These are phyloP conservation scores for Nylanderia fulva DNA, from an alignment of 1,140 invertebrate genomes.

Conservation along the genomic window DNA sequence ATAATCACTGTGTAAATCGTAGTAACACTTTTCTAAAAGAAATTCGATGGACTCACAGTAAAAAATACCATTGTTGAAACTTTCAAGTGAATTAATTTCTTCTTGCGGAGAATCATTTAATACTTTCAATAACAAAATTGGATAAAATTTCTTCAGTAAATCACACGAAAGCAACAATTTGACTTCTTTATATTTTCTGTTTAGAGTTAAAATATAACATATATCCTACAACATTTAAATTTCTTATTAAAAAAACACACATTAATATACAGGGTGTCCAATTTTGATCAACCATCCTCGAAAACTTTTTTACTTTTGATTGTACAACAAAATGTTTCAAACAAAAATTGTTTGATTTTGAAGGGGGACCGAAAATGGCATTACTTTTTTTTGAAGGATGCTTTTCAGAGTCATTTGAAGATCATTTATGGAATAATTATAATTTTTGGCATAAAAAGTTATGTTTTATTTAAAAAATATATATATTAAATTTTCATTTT, in stretches of 20 bases:
- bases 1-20: slow-evolving; percentile 61
- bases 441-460: no score
- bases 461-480: no score
- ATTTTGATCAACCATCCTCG: no score
- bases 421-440: no score
- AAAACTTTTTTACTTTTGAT: no score
- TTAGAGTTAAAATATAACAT: slow-evolving; percentile 72
- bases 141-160: slow-evolving; percentile 74
- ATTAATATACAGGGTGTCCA: no score
- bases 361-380: no score
- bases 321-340: no score
- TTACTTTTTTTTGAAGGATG: no score
- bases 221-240: slow-evolving; percentile 74
- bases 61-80: slow-evolving; percentile 56
- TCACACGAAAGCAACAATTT: slow-evolving; percentile 70
- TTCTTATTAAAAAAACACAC: not conserved
- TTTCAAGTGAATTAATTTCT: slow-evolving; percentile 45
- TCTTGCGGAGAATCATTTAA: slow-evolving; percentile 48
- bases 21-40: slow-evolving; percentile 73
- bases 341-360: no score
- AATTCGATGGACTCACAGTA: slow-evolving; percentile 75
- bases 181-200: slow-evolving; percentile 71
- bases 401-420: no score
- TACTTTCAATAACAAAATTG: slow-evolving; percentile 75
- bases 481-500: no score